Percentiles rank a stretch among this genome's conserved stretches.
Conservation (phyloP, 2,113 vertebrate species). For the Nicator chloris region DNA sequence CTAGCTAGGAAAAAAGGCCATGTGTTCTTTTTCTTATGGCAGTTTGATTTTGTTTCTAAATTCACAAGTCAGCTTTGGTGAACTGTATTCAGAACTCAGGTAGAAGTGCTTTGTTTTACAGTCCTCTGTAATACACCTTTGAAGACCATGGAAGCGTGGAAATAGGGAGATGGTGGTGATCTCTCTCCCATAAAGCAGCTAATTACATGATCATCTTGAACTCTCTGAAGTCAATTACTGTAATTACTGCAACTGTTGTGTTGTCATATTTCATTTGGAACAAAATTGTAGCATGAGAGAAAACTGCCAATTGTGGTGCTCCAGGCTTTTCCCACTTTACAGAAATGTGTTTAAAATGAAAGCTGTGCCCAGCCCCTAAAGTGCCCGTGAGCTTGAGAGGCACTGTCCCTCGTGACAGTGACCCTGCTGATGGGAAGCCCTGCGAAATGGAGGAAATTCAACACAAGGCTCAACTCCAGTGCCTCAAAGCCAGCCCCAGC, state of each 20-base stretch:
- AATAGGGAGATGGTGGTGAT: conserved; percentile 21
- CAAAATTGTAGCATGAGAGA: conserved; percentile 40
- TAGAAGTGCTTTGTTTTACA: not conserved
- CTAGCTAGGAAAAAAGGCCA: not conserved
- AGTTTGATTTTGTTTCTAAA: not conserved
- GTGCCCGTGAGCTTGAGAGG: not conserved
- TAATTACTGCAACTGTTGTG: conserved; percentile 66
- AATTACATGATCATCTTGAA: conserved; percentile 66
- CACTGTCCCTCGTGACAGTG: conserved; percentile 10
- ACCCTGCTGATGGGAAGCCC: conserved; percentile 20
- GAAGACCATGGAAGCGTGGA: conserved; percentile 16
- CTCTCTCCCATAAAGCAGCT: conserved; percentile 49
- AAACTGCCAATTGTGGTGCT: conserved; percentile 30
- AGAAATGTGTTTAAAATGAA: conserved; percentile 21
- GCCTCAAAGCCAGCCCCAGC: not conserved
- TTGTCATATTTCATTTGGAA: conserved; percentile 73
- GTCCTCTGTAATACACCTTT: not conserved
- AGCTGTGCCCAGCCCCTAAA: conserved; percentile 28
- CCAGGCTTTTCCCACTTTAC: not conserved
- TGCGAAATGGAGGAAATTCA: conserved; percentile 7
- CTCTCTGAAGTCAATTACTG: conserved; percentile 67
- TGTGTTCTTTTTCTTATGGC: not conserved
- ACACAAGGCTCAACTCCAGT: not conserved
- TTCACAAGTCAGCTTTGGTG: not conserved
- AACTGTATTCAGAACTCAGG: not conserved